phyloP scores from a whole-genome alignment of 2,888 invertebrate species.

The Lacanobia oleracea region DNA sequence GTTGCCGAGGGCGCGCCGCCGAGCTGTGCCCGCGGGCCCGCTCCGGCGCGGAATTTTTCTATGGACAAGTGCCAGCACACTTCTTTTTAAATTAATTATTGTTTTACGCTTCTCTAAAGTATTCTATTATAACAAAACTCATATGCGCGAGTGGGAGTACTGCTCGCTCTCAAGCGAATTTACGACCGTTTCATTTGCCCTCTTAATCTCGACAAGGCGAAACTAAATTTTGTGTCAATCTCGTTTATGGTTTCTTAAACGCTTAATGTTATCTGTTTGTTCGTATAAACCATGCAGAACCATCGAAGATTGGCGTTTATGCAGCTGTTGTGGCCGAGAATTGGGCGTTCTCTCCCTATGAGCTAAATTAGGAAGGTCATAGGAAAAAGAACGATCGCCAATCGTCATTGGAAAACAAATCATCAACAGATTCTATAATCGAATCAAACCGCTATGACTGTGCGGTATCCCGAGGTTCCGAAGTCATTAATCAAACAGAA shows the following conservation, averaged over 20 bases:
- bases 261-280: slow-evolving; percentile 61
- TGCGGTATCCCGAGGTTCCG: slow-evolving; percentile 49
- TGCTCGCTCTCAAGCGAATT: slow-evolving; percentile 78
- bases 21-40: slow-evolving; percentile 32
- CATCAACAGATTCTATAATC: slow-evolving; percentile 56
- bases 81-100: slow-evolving; percentile 89
- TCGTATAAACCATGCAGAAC: slow-evolving; percentile 6
- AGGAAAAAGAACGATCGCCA: slow-evolving; percentile 41
- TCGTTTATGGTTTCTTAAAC: slow-evolving; percentile 76
- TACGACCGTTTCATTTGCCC: slow-evolving; percentile 87
- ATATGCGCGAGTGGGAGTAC: slow-evolving; percentile 79
- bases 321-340: background rate
- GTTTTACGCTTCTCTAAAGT: slow-evolving; percentile 87
- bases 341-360: slow-evolving; percentile 8
- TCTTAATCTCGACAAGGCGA: slow-evolving; percentile 83
- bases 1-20: slow-evolving; percentile 22
- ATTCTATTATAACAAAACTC: slow-evolving; percentile 87
- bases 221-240: slow-evolving; percentile 79
- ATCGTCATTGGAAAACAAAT: slow-evolving; percentile 54
- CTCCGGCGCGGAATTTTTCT: slow-evolving; percentile 77
- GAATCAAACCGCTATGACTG: slow-evolving; percentile 40
- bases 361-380: slow-evolving; percentile 57
- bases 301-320: slow-evolving; percentile 1
- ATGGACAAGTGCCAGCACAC: slow-evolving; percentile 85
- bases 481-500: slow-evolving; percentile 56